Percentiles rank a stretch among this genome's conserved stretches.
Evolutionary conservation across 2,888 invertebrate genomes (phyloP).

Genomic region (Torymus texanus): DNA sequence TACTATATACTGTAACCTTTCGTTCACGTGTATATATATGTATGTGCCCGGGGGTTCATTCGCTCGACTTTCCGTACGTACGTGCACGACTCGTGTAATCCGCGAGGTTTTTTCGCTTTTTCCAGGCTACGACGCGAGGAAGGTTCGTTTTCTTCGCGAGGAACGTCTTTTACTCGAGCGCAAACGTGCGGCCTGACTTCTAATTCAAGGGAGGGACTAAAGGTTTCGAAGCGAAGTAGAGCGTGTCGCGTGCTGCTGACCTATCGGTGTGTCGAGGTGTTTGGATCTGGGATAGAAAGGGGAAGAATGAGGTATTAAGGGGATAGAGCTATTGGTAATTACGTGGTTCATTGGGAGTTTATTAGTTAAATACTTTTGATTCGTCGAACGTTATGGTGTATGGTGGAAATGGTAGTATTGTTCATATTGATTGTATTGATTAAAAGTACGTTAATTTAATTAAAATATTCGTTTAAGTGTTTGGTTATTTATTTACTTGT

Average conservation of each 20-base stretch:
- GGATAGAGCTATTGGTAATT: too few species aligned
- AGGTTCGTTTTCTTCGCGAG: conserved; percentile 4
- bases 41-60: background rate
- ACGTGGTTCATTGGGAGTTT: too few species aligned
- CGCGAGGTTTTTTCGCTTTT: conserved; percentile 14
- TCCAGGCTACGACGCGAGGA: background rate
- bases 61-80: conserved; percentile 35
- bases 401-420: too few species aligned
- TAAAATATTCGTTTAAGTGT: too few species aligned
- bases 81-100: conserved; percentile 34
- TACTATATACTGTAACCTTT: conserved; percentile 23
- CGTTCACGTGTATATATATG: conserved; percentile 9
- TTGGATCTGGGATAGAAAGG: too few species aligned
- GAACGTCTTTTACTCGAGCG: conserved; percentile 18
- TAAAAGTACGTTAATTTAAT: too few species aligned
- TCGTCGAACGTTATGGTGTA: too few species aligned
- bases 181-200: conserved; percentile 25
- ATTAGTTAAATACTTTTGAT: too few species aligned
- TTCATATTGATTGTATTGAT: too few species aligned
- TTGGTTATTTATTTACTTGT: too few species aligned
- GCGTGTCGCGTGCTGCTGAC: conserved; percentile 2
- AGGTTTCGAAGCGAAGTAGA: conserved; percentile 7
- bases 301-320: too few species aligned
- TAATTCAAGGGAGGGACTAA: conserved; percentile 33
- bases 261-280: conserved; percentile 3